Evolutionary conservation across 2,888 invertebrate genomes (phyloP).

Genomic region (Apomyelois bistriatella): DNA sequence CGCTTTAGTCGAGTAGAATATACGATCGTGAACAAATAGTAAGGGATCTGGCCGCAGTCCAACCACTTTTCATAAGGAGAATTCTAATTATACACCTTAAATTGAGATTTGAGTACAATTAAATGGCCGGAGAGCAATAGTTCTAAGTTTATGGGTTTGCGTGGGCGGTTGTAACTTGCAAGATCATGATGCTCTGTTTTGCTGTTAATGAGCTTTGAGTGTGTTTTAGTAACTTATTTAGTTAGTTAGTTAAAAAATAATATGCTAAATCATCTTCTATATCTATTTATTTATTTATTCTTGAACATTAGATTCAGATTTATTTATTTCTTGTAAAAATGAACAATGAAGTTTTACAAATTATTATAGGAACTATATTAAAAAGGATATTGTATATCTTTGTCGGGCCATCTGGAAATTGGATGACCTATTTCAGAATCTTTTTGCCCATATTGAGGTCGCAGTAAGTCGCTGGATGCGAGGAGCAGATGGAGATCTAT

Average conservation of each 20-base stretch:
- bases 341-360: no score
- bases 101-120: slow-evolving; percentile 57
- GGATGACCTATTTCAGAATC: no score
- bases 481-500: no score
- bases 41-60: slow-evolving; percentile 39
- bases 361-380: no score
- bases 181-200: slow-evolving; percentile 3
- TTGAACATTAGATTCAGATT: no score
- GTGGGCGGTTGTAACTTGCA: slow-evolving; percentile 6
- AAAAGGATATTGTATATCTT: no score
- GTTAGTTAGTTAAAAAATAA: background rate
- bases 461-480: no score
- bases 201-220: slow-evolving; percentile 7
- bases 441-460: no score
- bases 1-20: background rate
- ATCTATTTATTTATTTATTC: no score
- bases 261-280: no score
- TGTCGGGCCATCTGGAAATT: no score
- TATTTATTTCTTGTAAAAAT: no score
- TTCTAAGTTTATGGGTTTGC: slow-evolving; percentile 8
- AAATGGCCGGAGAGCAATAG: slow-evolving; percentile 24
- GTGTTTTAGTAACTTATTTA: background rate
- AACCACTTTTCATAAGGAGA: slow-evolving; percentile 39
- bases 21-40: slow-evolving; percentile 24
- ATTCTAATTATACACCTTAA: slow-evolving; percentile 49